Evolutionary conservation across 2,113 vertebrate genomes (phyloP), one percentile per base, ranked within the genome.

Genomic region (Epinephelus lanceolatus): DNA sequence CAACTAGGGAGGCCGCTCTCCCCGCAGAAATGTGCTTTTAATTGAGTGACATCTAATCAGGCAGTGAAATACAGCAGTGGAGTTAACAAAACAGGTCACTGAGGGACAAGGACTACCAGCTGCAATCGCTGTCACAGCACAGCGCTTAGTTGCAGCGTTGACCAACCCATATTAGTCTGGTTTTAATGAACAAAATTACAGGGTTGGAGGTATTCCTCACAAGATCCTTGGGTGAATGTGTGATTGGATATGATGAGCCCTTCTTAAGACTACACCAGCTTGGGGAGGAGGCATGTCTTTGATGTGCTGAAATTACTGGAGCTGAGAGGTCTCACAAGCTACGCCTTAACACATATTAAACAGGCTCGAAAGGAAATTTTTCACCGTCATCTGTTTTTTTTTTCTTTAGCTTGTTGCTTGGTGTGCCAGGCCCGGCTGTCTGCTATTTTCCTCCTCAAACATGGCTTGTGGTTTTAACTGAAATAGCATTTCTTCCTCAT

Each of bases 31-130:
- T 94, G 92, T 89, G 91, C 91, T 93, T 95, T 95, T 96, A 95
- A 96, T 96, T 95, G 95, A 96, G 91, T 94, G 94, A 93, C 94
- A 94, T 93, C 91, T 93, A 95, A 96, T 94, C 92, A 94, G 93
- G 86, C 88, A 42, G 84, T 93, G 93, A 94, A 94, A 94, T 91
- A 91, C 89, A 88, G 92, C 91, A 33, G 87, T 52, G 6, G 86
- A 90, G 91, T 93, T 93, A 94, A 94, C 94, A 93, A 93, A 94
- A 93, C 88, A 82, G 90, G 90, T 91, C 86, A 89, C 77, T 80
- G 30, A 84, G 88, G 87, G 90, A 91, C 87, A 87, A 84, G 85
- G 78, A 84, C 84, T 77, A 90, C 63, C 66, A 88, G 87, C 82
- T 88, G 83, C 79, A 83, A 80, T 45, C 25, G n/a, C 66, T 55